Evolutionary conservation across 2,888 invertebrate species (phyloP).

Genomic region (Monoplex corrugatus): DNA sequence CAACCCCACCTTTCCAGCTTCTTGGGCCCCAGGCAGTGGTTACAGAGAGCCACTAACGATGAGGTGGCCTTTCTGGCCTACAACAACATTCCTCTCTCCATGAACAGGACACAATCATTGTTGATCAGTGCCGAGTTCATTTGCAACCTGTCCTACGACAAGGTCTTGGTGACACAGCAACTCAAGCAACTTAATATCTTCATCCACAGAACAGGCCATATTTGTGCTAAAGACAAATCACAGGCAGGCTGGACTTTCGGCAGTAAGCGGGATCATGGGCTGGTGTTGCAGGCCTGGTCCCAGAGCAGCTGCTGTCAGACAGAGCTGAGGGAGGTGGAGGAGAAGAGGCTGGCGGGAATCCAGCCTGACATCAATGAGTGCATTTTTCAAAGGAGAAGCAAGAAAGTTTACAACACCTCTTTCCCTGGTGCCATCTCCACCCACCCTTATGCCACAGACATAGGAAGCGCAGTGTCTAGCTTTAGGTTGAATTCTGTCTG

Average conservation of each 20-base stretch:
- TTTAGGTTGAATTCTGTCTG: no score
- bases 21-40: not conserved
- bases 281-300: constrained; percentile 23
- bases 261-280: not conserved
- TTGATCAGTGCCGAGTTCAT: constrained; percentile 26
- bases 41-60: not conserved
- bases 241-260: not conserved
- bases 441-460: no score
- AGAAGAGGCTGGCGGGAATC: not conserved
- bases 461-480: no score
- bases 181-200: constrained; percentile 6
- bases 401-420: no score
- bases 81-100: not conserved
- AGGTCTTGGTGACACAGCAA: not conserved
- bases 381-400: no score
- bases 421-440: no score
- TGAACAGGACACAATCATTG: not conserved
- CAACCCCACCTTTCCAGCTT: not conserved
- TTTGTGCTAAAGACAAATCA: constrained; percentile 20
- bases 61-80: not conserved
- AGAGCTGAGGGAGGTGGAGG: not conserved
- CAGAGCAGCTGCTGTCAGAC: not conserved
- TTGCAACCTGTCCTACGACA: constrained; percentile 24
- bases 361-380: no score
- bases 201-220: not conserved